phyloP scores from a whole-genome alignment of 2,113 vertebrate species.

The Irena cyanogastra region DNA sequence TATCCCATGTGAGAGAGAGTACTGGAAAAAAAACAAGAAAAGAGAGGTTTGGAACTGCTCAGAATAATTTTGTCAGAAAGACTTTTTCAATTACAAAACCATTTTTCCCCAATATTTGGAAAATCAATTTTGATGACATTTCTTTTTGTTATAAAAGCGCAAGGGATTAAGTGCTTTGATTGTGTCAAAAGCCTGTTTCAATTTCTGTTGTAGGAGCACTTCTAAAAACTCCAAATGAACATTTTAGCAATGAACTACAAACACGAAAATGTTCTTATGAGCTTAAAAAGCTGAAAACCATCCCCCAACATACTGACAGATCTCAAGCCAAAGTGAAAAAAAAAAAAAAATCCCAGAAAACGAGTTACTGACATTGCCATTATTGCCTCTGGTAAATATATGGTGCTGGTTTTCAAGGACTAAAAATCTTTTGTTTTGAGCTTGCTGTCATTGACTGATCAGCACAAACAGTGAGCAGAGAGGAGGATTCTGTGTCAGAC shows the following conservation, averaged over 20 bases:
- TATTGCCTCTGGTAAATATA: not conserved
- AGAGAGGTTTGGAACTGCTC: not conserved
- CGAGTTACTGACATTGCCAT: not conserved
- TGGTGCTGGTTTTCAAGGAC: not conserved
- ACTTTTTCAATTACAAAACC: not conserved
- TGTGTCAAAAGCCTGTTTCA: not conserved
- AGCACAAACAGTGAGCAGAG: not conserved
- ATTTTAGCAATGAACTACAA: not conserved
- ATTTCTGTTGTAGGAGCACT: not conserved
- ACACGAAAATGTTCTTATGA: not conserved
- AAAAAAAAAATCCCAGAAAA: not conserved
- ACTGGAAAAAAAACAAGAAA: not conserved
- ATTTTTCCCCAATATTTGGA: not conserved
- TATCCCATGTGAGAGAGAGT: not conserved
- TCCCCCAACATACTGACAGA: not conserved
- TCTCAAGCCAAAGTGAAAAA: not conserved
- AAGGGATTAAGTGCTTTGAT: not conserved
- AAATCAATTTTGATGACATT: not conserved
- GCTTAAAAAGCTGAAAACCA: not conserved
- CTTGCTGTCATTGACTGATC: not conserved
- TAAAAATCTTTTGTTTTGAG: not conserved
- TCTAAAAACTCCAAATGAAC: not conserved
- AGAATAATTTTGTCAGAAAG: not conserved
- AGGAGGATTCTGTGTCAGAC: not conserved
- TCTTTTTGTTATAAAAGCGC: not conserved